These are phyloP conservation scores for Serrognathus titanus DNA, from an alignment of 2,888 invertebrate genomes.

Conservation along the genomic window DNA sequence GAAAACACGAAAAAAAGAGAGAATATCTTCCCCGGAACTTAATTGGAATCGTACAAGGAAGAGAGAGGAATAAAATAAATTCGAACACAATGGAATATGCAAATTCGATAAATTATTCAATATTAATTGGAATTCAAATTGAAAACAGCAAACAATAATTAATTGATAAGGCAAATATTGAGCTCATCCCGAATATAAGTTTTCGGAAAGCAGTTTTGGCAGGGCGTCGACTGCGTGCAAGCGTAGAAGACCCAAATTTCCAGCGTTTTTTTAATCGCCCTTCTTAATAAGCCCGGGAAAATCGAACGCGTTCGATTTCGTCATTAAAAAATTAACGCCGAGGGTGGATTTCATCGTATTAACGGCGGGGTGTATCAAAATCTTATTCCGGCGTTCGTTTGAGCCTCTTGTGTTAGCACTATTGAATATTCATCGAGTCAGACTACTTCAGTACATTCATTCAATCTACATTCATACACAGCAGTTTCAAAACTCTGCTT, in stretches of 20 bases:
- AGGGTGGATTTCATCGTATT: too few species aligned
- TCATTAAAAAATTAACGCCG: too few species aligned
- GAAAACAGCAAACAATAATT: constrained; percentile 43
- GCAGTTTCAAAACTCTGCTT: constrained; percentile 1
- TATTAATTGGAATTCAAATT: constrained; percentile 39
- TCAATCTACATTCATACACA: neutral
- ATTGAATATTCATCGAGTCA: constrained; percentile 2
- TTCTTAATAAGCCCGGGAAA: too few species aligned
- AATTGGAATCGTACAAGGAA: too few species aligned
- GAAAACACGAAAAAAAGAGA: too few species aligned
- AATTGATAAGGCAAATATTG: constrained; percentile 45
- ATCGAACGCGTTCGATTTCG: too few species aligned
- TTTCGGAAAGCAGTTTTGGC: neutral
- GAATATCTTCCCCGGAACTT: too few species aligned
- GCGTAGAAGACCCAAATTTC: too few species aligned
- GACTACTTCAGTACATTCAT: constrained; percentile 2
- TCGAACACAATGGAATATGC: constrained; percentile 43
- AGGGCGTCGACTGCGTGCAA: too few species aligned
- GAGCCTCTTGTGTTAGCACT: neutral
- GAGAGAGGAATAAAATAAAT: constrained; percentile 22
- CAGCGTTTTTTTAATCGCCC: too few species aligned
- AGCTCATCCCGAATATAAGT: constrained; percentile 6
- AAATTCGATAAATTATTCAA: constrained; percentile 44
- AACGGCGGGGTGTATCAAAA: neutral
- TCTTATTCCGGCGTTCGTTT: neutral